A percentile compares a stretch with the other conserved stretches of the same genome.
These are phyloP conservation scores for Passerina amoena DNA, from an alignment of 2,113 vertebrate species.

Conservation along the genomic window DNA sequence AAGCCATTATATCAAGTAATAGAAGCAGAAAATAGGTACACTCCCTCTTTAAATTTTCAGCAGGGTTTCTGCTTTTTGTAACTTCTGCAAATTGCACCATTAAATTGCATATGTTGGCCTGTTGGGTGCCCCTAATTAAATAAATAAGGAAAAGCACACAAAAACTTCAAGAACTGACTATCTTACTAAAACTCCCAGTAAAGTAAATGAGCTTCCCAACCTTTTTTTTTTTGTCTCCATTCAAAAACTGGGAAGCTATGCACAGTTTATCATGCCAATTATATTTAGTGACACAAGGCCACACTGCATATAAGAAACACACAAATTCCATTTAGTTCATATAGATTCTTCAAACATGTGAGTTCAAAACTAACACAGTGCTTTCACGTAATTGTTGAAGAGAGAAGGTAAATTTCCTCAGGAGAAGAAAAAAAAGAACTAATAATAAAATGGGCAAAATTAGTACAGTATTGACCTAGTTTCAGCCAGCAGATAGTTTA, in stretches of 20 bases:
- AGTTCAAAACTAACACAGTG: background rate
- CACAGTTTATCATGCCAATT: background rate
- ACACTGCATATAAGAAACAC: background rate
- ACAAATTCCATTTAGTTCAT: background rate
- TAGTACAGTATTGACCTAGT: background rate
- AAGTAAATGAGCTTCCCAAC: background rate
- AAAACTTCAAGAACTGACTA: slow-evolving; percentile 13
- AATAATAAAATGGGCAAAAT: background rate
- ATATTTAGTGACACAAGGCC: background rate
- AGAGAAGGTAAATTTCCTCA: background rate
- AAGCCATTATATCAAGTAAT: slow-evolving; percentile 60
- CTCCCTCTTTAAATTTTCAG: slow-evolving; percentile 60
- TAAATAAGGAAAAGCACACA: background rate
- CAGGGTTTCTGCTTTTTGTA: slow-evolving; percentile 47
- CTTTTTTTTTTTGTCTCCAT: background rate
- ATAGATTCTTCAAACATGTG: background rate
- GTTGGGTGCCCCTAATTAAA: slow-evolving; percentile 28
- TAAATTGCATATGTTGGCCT: slow-evolving; percentile 68
- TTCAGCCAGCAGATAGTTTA: background rate
- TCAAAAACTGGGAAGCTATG: background rate
- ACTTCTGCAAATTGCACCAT: slow-evolving; percentile 57
- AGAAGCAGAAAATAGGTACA: slow-evolving; percentile 56
- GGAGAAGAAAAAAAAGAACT: background rate
- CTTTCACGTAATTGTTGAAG: background rate
- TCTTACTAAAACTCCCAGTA: background rate